phyloP scores from a whole-genome alignment of 2,888 invertebrate genomes.

The Muschampia plurimacula region DNA sequence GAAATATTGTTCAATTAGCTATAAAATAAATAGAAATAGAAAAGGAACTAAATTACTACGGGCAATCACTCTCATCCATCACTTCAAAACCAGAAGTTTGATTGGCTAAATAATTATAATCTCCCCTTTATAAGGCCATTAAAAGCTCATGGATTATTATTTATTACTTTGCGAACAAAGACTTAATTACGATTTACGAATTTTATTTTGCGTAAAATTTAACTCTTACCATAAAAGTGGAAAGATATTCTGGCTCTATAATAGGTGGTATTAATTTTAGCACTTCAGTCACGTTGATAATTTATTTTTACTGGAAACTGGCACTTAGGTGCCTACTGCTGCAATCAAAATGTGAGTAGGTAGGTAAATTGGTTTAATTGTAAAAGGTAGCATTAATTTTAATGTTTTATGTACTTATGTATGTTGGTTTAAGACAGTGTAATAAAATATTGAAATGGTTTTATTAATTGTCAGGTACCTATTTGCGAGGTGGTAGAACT shows the following conservation, averaged over 20 bases:
- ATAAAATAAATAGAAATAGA: conserved; percentile 17
- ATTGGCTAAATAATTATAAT: conserved; percentile 34
- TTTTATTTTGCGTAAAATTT: conserved; percentile 23
- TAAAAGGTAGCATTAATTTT: neutral
- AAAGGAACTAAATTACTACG: conserved; percentile 61
- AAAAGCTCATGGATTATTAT: conserved; percentile 25
- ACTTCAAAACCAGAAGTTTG: conserved; percentile 52
- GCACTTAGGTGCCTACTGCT: neutral
- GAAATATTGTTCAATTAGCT: conserved; percentile 32
- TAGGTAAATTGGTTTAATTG: neutral
- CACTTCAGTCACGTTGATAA: neutral
- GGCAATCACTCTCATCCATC: conserved; percentile 50
- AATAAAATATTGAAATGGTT: no score
- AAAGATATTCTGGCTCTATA: neutral
- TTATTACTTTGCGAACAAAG: conserved; percentile 23
- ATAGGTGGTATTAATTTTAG: conserved; percentile 3
- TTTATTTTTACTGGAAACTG: conserved; percentile 2
- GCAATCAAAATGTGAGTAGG: conserved; percentile 2
- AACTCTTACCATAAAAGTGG: conserved; percentile 9
- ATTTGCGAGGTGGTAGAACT: no score
- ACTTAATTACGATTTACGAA: neutral
- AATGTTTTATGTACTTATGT: neutral
- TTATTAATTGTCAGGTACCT: no score
- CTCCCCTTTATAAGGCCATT: conserved; percentile 13
- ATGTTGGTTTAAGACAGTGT: neutral